Evolutionary conservation across 30 jellyfish, hydroid and myxozoan species (phyloP), one percentile per base, ranked within the genome.

Genomic region (Cassiopea xamachana): DNA sequence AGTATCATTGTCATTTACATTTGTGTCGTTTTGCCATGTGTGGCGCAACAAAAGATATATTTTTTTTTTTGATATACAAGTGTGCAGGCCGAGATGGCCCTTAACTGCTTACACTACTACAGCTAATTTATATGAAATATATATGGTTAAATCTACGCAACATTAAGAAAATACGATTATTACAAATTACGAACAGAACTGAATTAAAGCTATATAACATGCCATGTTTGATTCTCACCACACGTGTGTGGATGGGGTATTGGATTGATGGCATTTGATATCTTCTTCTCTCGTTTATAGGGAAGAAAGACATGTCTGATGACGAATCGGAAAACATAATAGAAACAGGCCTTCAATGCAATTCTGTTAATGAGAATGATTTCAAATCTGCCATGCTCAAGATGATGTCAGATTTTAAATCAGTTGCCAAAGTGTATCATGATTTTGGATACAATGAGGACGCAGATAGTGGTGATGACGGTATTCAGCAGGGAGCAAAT

Each of bases 171-270:
- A 27, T 27, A 27, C 39, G 39, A 27, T 27, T 27, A 27, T 27
- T 27, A 27, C 39, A 27, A 27, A 27, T 27, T 27, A 27, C 39
- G 39, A 27, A 27, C 39, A 27, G 39, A 27, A 27, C 39, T 27
- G 39, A 27, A 27, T 27, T 27, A 27, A 27, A 27, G 39, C 39
- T 27, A 27, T 27, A 27, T 27, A 27, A 27, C 39, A 81, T 81
- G 80, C 61, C 82, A 58, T 81, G 89, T 81, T 81, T 81, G 82
- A 81, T 45, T 60, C 89, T 6, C 89, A 9, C 82, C 89, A 81
- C 80, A 48, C 77, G 77, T 45, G 77, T 79, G 88, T 79, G 88
- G 81, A 46, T 13, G 77, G 60, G 79, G 79, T 44, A 46, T 73
- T 79, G 5, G 88, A 17, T 8, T 74, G 61, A 73, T 51, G 49